Evolutionary conservation across 2,113 vertebrate species (phyloP), one percentile per base, ranked within the genome.

Genomic region (Natator depressus): DNA sequence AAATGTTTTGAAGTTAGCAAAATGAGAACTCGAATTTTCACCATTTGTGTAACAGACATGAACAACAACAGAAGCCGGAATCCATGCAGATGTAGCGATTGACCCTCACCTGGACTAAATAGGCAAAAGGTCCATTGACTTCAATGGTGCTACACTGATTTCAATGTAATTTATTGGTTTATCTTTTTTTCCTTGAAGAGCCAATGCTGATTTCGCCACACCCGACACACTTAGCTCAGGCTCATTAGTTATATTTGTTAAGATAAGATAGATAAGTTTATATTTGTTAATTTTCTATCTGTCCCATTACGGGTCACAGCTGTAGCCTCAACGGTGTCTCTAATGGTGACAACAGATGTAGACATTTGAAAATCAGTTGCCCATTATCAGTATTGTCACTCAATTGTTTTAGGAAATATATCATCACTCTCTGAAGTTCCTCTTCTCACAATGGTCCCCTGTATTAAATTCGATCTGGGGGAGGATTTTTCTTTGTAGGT

Each of bases 1-100:
- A 94, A 94, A 93, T 57, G 85, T 47, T 59, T 29, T 24, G 35
- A 55, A 91, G 90, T 38, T 82, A 91, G 82, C 22, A 89, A 65
- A 92, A 95, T 42, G 65, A 94, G 24, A 79, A 89, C 46, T 69
- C 75, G 16, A 13, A 13, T 47, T 27, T 91, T 49, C 35, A 86
- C 78, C 78, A 47, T 47, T 78, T 78, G 25, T 11, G 7, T 6
- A 14, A 78, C 75, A 25, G 22, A 25, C 42, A 27, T 47, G 75
- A 25, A 25, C 10, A 13, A 38, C 20, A 42, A 38, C 17, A 20
- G n/a, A 38, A 38, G 17, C 65, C 19, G 17, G 19, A 38, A 38
- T 17, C 65, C 38, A 6, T 1, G 31, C 81, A 91, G 25, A 10
- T 38, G 49, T 80, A 86, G 51, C 78, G 35, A 17, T 42, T 91